Evolutionary conservation across 2,797 vertebrate genomes (phyloP), one percentile per base, ranked within the genome.

Genomic region (Mormyrus hasselquistii): DNA sequence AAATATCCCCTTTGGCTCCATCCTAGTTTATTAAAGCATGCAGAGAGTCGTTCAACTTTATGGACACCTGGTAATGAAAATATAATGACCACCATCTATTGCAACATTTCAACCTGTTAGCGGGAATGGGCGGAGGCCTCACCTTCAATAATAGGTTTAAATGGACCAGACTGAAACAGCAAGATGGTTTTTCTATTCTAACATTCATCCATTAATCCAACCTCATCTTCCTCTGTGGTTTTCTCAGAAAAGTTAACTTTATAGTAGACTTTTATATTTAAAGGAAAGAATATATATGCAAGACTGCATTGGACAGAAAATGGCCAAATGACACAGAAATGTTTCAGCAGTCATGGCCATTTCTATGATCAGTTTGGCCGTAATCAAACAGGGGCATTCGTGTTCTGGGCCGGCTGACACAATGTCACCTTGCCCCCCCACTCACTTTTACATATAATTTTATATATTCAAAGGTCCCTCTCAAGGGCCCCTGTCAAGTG

Each of bases 21-120:
- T 82, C 55, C 73, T 88, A 84, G 87, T 89, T 65, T 90, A 91
- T 88, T 88, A 88, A 88, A 88, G 65, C 87, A 86, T 44, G 89
- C 49, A 73, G 91, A 91, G 62, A 90, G 90, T 90, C 76, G 7
- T 69, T 92, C 90, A 91, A 91, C 90, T 91, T 93, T 92, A 92
- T 89, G 91, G 89, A 89, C 86, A 90, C 76, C 88, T 62, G 79
- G 89, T 90, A 91, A 93, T 92, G 90, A 92, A 93, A 93, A 88
- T 89, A 90, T 92, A 92, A 92, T 91, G 90, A 91, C 89, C 57
- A 88, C 90, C 59, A 91, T 92, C 87, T 59, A 89, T 92, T 91
- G 89, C 92, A 89, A 91, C 90, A 85, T 88, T 86, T 90, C 87
- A 89, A 88, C 89, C 86, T 88, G 59, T 90, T 90, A 89, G 88